Percentiles rank a stretch among this genome's conserved stretches.
These are phyloP conservation scores for Bothrops jararaca DNA, from an alignment of 2,113 vertebrate genomes.

Conservation along the genomic window DNA sequence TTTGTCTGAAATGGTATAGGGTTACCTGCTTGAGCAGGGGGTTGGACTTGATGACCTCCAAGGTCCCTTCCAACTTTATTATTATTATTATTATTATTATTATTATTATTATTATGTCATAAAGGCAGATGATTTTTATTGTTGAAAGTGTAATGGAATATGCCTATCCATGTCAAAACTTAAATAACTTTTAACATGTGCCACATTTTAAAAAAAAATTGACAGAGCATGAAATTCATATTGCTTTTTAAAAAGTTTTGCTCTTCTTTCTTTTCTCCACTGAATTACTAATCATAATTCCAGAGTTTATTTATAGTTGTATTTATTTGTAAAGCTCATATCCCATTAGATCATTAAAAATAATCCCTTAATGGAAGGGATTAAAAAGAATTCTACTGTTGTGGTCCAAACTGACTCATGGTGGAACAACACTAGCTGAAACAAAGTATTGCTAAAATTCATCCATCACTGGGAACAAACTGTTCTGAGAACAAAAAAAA, in stretches of 20 bases:
- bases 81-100: too few relatives aligned
- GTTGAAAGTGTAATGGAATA: constrained; percentile 17
- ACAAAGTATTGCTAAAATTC: neutral
- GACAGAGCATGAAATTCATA: constrained; percentile 27
- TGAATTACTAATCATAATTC: neutral
- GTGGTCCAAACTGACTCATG: neutral
- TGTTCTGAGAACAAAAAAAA: neutral
- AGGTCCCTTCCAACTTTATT: too few relatives aligned
- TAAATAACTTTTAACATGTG: constrained; percentile 18
- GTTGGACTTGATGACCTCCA: too few relatives aligned
- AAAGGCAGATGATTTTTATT: constrained; percentile 31
- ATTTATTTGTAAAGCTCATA: neutral
- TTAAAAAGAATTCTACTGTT: neutral
- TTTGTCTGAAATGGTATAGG: too few relatives aligned
- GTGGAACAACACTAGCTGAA: neutral
- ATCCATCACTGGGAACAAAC: neutral
- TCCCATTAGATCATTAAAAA: neutral
- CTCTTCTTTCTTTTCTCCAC: constrained; percentile 14
- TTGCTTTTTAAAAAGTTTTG: neutral
- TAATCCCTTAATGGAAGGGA: neutral
- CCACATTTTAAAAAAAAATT: neutral
- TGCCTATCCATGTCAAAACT: constrained; percentile 17
- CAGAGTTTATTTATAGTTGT: neutral
- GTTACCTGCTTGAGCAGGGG: too few relatives aligned
- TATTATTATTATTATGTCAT: too few relatives aligned